Conservation (phyloP, 2,797 vertebrate species). For the Notolepis coatsorum region DNA sequence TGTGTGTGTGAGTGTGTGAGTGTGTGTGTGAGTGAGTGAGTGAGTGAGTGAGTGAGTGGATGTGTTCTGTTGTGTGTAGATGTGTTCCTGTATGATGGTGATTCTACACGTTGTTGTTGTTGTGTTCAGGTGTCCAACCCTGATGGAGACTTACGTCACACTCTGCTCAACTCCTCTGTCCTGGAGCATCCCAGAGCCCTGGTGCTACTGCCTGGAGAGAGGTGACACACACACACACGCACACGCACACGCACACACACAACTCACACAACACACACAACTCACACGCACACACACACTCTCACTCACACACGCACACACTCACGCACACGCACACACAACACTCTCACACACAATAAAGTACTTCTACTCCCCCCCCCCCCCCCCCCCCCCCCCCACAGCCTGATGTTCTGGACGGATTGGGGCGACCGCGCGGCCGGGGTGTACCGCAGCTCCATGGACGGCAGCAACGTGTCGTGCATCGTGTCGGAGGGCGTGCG, state of each 20-base stretch:
- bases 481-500: slow-evolving; percentile 91
- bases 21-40: not conserved
- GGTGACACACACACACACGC: slow-evolving; percentile 72
- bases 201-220: slow-evolving; percentile 88
- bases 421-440: slow-evolving; percentile 94
- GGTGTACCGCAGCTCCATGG: slow-evolving; percentile 94
- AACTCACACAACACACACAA: not conserved
- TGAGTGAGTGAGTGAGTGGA: not conserved
- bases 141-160: slow-evolving; percentile 92
- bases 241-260: not conserved
- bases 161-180: slow-evolving; percentile 90
- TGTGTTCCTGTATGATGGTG: not conserved
- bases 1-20: not conserved
- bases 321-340: not conserved
- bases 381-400: slow-evolving; percentile 47
- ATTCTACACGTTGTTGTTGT: too few relatives aligned
- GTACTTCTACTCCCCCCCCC: not conserved
- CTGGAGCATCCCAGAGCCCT: slow-evolving; percentile 94
- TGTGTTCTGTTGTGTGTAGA: not conserved
- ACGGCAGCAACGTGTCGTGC: slow-evolving; percentile 84
- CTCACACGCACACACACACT: not conserved
- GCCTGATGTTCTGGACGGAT: slow-evolving; percentile 99
- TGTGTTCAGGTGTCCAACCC: slow-evolving; percentile 90
- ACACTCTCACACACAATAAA: too few relatives aligned
- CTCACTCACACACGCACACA: not conserved